Evolutionary conservation across 2,113 vertebrate species (phyloP).

Genomic region (Cololabis saira): DNA sequence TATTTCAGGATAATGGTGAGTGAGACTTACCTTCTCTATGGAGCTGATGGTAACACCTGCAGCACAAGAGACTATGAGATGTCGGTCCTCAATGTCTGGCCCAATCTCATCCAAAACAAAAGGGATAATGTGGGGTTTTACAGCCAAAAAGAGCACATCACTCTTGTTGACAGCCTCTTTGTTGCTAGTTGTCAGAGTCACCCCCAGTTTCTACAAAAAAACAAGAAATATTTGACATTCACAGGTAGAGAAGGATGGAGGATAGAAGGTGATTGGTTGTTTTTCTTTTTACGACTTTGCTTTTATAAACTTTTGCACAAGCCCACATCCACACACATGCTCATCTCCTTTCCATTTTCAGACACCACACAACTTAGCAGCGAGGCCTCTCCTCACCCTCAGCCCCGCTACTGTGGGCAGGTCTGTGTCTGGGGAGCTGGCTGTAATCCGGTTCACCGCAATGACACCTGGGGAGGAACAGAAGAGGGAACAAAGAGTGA

Average conservation of each 20-base stretch:
- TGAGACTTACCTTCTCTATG: slow-evolving; percentile 90
- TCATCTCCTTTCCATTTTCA: neutral
- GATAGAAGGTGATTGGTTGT: too few relatives aligned
- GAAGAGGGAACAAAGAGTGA: neutral
- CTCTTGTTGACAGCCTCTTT: slow-evolving; percentile 91
- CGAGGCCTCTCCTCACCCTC: slow-evolving; percentile 81
- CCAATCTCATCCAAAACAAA: slow-evolving; percentile 98
- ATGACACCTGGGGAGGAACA: slow-evolving; percentile 83
- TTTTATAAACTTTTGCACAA: too few relatives aligned
- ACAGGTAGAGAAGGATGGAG: rapidly evolving
- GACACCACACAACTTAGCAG: neutral
- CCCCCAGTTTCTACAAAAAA: slow-evolving; percentile 88
- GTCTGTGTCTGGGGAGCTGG: slow-evolving; percentile 91
- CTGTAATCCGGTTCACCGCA: slow-evolving; percentile 90
- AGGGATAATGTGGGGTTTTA: slow-evolving; percentile 97
- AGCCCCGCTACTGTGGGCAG: slow-evolving; percentile 87
- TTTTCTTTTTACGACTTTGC: too few relatives aligned
- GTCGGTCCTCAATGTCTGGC: slow-evolving; percentile 90
- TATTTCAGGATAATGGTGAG: neutral
- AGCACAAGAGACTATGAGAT: slow-evolving; percentile 95
- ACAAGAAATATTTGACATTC: neutral
- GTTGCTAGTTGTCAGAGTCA: slow-evolving; percentile 93
- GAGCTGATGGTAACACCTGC: slow-evolving; percentile 96
- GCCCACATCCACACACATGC: too few relatives aligned
- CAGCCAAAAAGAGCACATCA: slow-evolving; percentile 94